Base-by-base conservation (phyloP, 2,797 vertebrate species). In the Tenualosa thibaudeaui region DNA sequence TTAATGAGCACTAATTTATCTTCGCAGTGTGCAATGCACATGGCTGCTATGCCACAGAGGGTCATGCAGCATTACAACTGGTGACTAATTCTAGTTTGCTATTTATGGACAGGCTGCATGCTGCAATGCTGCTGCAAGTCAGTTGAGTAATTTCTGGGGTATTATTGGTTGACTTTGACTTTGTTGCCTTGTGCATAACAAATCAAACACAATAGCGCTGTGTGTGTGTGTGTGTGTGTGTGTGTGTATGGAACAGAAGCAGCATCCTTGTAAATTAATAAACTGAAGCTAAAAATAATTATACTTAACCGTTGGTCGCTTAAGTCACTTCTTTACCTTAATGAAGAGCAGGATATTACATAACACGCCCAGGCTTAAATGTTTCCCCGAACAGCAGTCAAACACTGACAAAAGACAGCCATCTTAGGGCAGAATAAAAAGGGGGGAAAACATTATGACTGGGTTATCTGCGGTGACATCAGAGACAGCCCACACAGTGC, bases 391-490 rank as follows among this genome's bases (percentile, higher is more conserved):
- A 75, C 68, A 75, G 68, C 68, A 75, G 68, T 75, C 37, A 75
- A 40, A 75, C 13, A 5, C 31, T 40, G 31, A 40, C 68, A 17
- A 71, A 71, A 37, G 26, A 31, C 65, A 71, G 65, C 26, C 12
- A 13, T 31, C 26, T 15, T 12, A 31, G 5, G 31, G 68, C 68
- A 15, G 5, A 37, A 43, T 43, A 75, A 37, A 17, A 75, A 40
- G 40, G 68, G 31, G 31, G 4, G 37, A 15, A 75, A 43, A 75
- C 68, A 19, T 68, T 68, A 68, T 24, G 24, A 24, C 12, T 43
- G 37, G 68, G 68, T 75, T 75, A 75, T 75, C 68, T 75, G 68
- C 12, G 31, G 31, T 40, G 68, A 75, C 68, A 75, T 75, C 68
- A 75, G 68, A 31, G 31, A 40, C 68, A 6, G 68, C 31, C 68